These are phyloP conservation scores for Girardinichthys multiradiatus DNA, from an alignment of 2,113 vertebrate genomes.

Conservation along the genomic window DNA sequence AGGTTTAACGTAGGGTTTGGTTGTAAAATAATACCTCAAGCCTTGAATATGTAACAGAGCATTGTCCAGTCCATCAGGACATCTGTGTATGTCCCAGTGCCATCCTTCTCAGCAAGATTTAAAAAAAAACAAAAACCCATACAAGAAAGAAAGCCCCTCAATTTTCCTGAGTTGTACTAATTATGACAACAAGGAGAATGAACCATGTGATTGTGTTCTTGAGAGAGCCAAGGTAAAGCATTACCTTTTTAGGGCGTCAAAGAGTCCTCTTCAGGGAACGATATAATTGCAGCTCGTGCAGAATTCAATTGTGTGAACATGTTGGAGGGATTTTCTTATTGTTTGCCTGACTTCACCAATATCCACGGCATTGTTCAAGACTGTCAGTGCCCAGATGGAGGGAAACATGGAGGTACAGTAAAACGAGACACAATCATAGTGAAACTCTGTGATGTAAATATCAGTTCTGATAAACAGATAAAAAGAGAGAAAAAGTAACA, in stretches of 20 bases:
- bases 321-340: slow-evolving; percentile 70
- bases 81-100: slow-evolving; percentile 52
- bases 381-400: slow-evolving; percentile 32
- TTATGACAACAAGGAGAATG: slow-evolving; percentile 68
- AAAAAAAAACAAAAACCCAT: slow-evolving; percentile 67
- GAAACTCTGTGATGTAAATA: neutral
- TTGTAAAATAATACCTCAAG: too few species aligned
- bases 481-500: too few species aligned
- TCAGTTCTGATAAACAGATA: too few species aligned
- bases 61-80: too few species aligned
- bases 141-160: slow-evolving; percentile 55
- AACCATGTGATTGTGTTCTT: slow-evolving; percentile 63
- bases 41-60: too few species aligned
- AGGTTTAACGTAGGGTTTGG: too few species aligned
- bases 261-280: slow-evolving; percentile 56
- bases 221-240: slow-evolving; percentile 57
- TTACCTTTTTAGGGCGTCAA: slow-evolving; percentile 70
- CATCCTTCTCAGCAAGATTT: slow-evolving; percentile 58
- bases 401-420: slow-evolving; percentile 46
- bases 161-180: slow-evolving; percentile 69
- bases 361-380: slow-evolving; percentile 28
- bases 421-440: slow-evolving; percentile 43
- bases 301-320: slow-evolving; percentile 63
- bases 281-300: slow-evolving; percentile 64
- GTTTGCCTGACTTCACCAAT: slow-evolving; percentile 71